Base-by-base conservation (phyloP, 2,888 invertebrate genomes). In the Sinodicranocentrus sp. region DNA sequence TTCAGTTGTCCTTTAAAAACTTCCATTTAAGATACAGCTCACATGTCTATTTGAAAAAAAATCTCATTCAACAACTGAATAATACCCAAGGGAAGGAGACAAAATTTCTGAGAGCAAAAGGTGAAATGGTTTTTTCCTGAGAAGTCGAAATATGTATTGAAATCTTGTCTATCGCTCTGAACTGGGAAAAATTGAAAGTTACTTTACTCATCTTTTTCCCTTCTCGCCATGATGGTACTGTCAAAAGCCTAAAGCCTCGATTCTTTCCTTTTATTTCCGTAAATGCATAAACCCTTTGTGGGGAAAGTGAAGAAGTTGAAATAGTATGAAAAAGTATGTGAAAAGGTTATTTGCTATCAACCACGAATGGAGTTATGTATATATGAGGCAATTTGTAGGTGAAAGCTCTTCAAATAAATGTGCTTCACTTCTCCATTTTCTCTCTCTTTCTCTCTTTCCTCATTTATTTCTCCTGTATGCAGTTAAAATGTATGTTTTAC, bases 331-430 rank as follows among this genome's bases (percentile, higher is more conserved):
- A 48, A 48, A 48, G 15, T 48, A 23, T 6, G 23, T 13, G 25
- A 25, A 57, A 57, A 57, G 57, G 57, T 57, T 57, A 57, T 57
- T 57, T 57, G 57, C 25, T 57, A 57, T 57, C 57, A 57, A 57
- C 57, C 57, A 57, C 57, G 57, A 57, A 57, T 57, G 23, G 23
- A 23, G 8, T 21, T 23, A 57, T 57, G 48, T 48, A 57, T 25
- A 57, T 57, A 10, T 57, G 8, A 13, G 6, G 57, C 57, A 57
- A 57, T 57, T 57, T 57, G 57, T 57, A 57, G 23, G 57, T 57
- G 57, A 57, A 57, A 57, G 57, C 57, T 57, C 57, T 57, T 57
- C 57, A 57, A 57, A 57, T 57, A 57, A 25, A 57, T 57, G 25
- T 57, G 57, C 57, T 57, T 57, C 25, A 6, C 52, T 21, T 25